Evolutionary conservation across 2,113 vertebrate species (phyloP).

Genomic region (Chamaea fasciata): DNA sequence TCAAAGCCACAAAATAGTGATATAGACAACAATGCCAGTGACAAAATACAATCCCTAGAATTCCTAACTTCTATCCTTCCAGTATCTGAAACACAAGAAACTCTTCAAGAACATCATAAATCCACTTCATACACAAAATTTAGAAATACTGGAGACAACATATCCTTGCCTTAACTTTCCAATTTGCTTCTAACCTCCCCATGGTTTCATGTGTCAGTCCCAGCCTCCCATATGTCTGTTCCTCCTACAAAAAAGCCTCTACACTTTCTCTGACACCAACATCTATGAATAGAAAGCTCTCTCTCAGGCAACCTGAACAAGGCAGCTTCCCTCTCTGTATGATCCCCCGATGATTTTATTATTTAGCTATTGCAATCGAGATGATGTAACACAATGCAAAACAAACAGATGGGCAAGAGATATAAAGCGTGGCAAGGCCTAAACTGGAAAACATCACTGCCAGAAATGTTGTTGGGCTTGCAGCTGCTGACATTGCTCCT

Average conservation of each 20-base stretch:
- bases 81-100: neutral
- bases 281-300: constrained; percentile 15
- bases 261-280: constrained; percentile 44
- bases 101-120: neutral
- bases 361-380: neutral
- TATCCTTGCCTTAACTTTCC: neutral
- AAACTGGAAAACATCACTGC: constrained; percentile 32
- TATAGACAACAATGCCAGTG: neutral
- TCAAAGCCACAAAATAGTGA: neutral
- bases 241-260: constrained; percentile 43
- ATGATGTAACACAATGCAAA: constrained; percentile 32
- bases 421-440: neutral
- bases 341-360: neutral
- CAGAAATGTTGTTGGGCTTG: neutral
- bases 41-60: neutral
- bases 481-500: constrained; percentile 39
- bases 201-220: constrained; percentile 12
- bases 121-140: neutral
- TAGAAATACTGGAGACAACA: neutral
- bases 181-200: neutral
- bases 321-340: neutral
- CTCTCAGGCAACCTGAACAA: constrained; percentile 5
- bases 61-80: neutral
- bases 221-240: constrained; percentile 36
- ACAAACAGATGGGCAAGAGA: constrained; percentile 47